Percentiles rank a stretch among this genome's conserved stretches.
Conservation (phyloP, 2,888 invertebrate species). For the Drosophila limbata region DNA sequence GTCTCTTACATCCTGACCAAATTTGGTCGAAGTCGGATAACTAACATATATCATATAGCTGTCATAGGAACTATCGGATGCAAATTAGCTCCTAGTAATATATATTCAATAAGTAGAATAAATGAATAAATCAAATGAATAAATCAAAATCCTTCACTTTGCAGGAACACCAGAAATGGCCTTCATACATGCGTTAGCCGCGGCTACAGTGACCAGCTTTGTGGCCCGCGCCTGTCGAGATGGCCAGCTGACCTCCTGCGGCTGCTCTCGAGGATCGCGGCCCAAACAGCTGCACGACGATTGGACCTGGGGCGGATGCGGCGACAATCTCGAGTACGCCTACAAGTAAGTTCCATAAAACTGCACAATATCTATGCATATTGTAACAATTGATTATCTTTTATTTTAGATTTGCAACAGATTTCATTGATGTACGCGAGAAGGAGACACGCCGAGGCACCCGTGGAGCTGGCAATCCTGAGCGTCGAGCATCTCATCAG, state of each 20-base stretch:
- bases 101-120: neutral
- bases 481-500: conserved; percentile 46
- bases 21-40: no score
- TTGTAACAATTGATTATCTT: neutral
- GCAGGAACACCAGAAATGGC: conserved; percentile 94
- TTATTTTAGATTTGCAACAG: conserved; percentile 92
- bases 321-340: conserved; percentile 98
- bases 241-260: conserved; percentile 95
- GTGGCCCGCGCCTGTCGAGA: conserved; percentile 96
- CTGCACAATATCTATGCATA: neutral
- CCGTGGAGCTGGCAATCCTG: conserved; percentile 86
- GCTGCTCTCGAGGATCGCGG: conserved; percentile 93
- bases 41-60: no score
- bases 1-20: no score
- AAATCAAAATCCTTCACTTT: conserved; percentile 5
- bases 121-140: neutral
- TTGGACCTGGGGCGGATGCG: conserved; percentile 99
- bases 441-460: conserved; percentile 94
- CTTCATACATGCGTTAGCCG: conserved; percentile 95
- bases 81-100: no score
- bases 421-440: conserved; percentile 97
- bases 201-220: conserved; percentile 95
- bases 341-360: conserved; percentile 90
- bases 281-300: conserved; percentile 94
- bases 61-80: no score